phyloP scores from a whole-genome alignment of 2,113 vertebrate species.

The Puma concolor region DNA sequence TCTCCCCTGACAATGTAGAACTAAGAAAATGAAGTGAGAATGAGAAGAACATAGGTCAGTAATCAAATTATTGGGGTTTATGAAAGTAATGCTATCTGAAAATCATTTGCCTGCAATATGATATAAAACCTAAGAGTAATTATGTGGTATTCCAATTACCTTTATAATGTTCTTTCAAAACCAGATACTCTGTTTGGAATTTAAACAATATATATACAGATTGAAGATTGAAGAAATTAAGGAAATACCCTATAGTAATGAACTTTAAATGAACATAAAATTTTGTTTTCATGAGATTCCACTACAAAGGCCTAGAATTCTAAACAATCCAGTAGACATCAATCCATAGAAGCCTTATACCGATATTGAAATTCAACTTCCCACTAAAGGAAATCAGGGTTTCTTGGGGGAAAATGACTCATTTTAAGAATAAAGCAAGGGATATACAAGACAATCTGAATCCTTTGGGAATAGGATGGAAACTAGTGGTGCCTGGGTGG shows the following conservation, averaged over 20 bases:
- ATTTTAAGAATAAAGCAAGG: neutral
- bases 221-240: neutral
- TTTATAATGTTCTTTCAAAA: neutral
- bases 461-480: no score
- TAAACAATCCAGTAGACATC: neutral
- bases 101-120: neutral
- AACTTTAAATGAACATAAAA: neutral
- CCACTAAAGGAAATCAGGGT: neutral
- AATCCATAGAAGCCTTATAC: neutral
- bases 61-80: neutral
- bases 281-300: neutral
- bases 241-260: neutral
- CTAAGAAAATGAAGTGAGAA: neutral
- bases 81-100: neutral
- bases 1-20: neutral
- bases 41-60: neutral
- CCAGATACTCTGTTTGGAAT: no score
- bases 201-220: neutral
- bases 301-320: neutral
- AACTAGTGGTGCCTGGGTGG: no score
- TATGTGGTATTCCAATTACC: neutral
- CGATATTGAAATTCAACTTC: neutral
- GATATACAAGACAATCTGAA: neutral
- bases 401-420: neutral
- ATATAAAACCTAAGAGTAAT: neutral